Evolutionary conservation across 2,888 invertebrate species (phyloP).

Genomic region (Rapana venosa): DNA sequence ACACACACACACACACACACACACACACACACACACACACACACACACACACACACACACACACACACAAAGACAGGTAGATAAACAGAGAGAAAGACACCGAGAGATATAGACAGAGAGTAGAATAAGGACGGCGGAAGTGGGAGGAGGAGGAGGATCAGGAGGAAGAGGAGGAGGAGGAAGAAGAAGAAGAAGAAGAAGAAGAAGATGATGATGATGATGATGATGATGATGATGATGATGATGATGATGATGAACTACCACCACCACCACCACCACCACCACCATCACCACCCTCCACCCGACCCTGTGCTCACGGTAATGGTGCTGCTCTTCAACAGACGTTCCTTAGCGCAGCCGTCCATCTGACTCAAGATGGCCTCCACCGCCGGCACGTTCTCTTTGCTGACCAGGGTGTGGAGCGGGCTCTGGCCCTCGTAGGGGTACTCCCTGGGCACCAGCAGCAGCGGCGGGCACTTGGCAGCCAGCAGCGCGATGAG

Average conservation of each 20-base stretch:
- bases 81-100: not conserved
- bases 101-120: not conserved
- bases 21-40: not conserved
- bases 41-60: not conserved
- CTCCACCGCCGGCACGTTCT: conserved; percentile 48
- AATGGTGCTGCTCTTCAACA: not conserved
- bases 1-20: not conserved
- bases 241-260: not conserved
- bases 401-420: conserved; percentile 56
- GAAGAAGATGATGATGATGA: no score
- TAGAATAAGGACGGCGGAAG: no score
- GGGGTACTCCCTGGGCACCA: conserved; percentile 30
- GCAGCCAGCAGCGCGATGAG: not conserved
- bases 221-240: not conserved
- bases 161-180: not conserved
- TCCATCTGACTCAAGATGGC: conserved; percentile 39
- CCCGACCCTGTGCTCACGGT: not conserved
- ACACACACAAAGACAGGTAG: not conserved
- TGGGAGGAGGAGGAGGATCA: not conserved
- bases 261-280: no score
- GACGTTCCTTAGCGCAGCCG: not conserved
- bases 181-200: no score
- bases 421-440: conserved; percentile 58
- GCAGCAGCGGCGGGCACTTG: conserved; percentile 43
- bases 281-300: no score